Evolutionary conservation across 1,140 invertebrate species (phyloP).

Genomic region (Scaptomyza graminum): DNA sequence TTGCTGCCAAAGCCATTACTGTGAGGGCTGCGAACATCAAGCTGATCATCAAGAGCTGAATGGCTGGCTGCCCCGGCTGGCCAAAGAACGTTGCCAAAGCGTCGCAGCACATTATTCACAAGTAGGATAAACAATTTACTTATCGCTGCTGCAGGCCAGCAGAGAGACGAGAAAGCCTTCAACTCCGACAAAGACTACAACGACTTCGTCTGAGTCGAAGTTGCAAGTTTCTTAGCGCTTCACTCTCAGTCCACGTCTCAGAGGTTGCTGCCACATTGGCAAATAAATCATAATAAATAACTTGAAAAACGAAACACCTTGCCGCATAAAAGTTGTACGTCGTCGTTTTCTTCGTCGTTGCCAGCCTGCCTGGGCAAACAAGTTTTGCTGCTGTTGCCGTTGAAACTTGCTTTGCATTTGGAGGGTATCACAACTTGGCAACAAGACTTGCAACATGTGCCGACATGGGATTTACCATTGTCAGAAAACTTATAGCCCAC

Average conservation of each 20-base stretch:
- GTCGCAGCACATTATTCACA: conserved; percentile 76
- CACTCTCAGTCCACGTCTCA: conserved; percentile 30
- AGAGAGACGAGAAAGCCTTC: conserved; percentile 15
- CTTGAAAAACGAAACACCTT: conserved; percentile 82
- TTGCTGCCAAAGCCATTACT: conserved; percentile 54
- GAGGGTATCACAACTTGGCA: conserved; percentile 13
- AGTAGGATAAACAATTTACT: conserved; percentile 83
- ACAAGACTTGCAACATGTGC: conserved; percentile 10
- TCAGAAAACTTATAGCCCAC: background rate
- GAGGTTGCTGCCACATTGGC: conserved; percentile 77
- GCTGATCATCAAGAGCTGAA: conserved; percentile 72
- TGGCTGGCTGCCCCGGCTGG: conserved; percentile 42
- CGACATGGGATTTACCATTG: background rate
- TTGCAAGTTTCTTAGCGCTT: background rate
- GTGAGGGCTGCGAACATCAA: conserved; percentile 61
- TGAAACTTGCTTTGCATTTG: conserved; percentile 12
- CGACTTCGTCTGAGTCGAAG: conserved; percentile 1
- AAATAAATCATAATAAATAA: conserved; percentile 83
- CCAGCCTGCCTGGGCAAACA: conserved; percentile 33
- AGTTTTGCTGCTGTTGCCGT: conserved; percentile 33
- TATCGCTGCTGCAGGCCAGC: conserved; percentile 72
- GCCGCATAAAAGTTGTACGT: conserved; percentile 77
- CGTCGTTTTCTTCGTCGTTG: conserved; percentile 16
- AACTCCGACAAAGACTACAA: conserved; percentile 6
- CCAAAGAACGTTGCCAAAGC: conserved; percentile 35